Conservation (phyloP, 2,113 vertebrate species). For the Pachypanchax playfairii region DNA sequence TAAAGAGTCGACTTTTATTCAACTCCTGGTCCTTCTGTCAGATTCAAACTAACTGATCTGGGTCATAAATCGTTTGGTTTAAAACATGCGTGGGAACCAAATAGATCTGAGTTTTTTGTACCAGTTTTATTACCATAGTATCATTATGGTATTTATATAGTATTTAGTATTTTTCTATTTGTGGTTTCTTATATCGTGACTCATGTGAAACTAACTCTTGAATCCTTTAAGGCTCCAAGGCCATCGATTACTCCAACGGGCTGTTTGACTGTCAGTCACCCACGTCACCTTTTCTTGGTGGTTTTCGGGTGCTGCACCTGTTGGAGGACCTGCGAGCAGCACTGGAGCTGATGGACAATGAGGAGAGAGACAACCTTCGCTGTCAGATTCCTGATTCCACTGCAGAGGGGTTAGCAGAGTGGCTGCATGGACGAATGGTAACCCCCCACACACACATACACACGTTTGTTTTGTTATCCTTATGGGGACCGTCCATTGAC, state of each 20-base stretch:
- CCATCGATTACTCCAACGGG: constrained; percentile 93
- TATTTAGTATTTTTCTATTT: too few relatives aligned
- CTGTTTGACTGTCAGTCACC: constrained; percentile 98
- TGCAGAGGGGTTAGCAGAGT: constrained; percentile 84
- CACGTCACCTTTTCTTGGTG: constrained; percentile 91
- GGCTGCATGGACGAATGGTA: constrained; percentile 94
- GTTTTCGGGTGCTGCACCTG: constrained; percentile 90
- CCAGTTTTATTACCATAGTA: background rate
- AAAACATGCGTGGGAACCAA: background rate
- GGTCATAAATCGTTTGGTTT: constrained; percentile 8
- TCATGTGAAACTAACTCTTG: too few relatives aligned
- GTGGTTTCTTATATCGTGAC: too few relatives aligned
- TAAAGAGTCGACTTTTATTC: too few relatives aligned
- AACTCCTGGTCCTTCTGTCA: constrained; percentile 23
- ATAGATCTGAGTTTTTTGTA: constrained; percentile 4
- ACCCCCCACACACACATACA: too few relatives aligned
- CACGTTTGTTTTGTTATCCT: too few relatives aligned
- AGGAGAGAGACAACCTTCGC: constrained; percentile 89
- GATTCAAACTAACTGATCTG: constrained; percentile 5
- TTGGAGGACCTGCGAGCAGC: constrained; percentile 90
- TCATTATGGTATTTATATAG: background rate
- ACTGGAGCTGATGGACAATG: constrained; percentile 91
- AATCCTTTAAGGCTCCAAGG: constrained; percentile 89
- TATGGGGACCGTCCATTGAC: too few relatives aligned
- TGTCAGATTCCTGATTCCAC: constrained; percentile 93